Evolutionary conservation across 2,113 vertebrate genomes (phyloP), one percentile per base, ranked within the genome.

Genomic region (Sakesphorus luctuosus): DNA sequence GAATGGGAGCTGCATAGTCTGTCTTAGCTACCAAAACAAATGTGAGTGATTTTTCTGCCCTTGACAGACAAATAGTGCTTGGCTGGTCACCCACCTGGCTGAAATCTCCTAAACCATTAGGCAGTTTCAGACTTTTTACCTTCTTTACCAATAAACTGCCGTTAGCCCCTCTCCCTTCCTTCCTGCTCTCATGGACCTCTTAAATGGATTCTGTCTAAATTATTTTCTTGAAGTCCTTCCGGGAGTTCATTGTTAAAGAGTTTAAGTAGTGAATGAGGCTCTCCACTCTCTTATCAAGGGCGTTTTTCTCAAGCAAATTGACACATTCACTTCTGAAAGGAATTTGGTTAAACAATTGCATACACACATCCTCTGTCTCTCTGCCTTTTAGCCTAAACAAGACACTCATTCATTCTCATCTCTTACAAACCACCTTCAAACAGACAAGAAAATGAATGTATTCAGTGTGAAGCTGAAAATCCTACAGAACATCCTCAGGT

Each of bases 231-330:
- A 55, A 49, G 18, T 63, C 92, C 86, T 84, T 62, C n/a, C 50
- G 47, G 62, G 38, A 67, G 29, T 69, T 68, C 10, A 28, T 75
- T 89, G 38, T 72, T 71, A 71, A 84, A 84, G 49, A 84, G 87
- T 74, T 94, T 56, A 84, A 72, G 56, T 38, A 36, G 61, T 61
- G 62, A 74, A 79, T 52, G 16, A 75, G 29, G 29, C 12, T 93
- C 36, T 68, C 31, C 33, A 36, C 24, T 71, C 43, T 78, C 35
- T 75, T 72, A 55, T 52, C 7, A 2, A 75, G 52, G 74, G 59
- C 66, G 49, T 93, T 91, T 91, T 84, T 94, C 77, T 75, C 20
- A 43, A 67, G 62, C n/a, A 79, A 95, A 89, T 40, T 67, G 52
- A 84, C 35, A 56, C 2, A 2, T 49, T 87, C 35, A n/a, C 16